Base-by-base conservation (phyloP, 2,888 invertebrate genomes). In the Pseudeuparius sepicola region DNA sequence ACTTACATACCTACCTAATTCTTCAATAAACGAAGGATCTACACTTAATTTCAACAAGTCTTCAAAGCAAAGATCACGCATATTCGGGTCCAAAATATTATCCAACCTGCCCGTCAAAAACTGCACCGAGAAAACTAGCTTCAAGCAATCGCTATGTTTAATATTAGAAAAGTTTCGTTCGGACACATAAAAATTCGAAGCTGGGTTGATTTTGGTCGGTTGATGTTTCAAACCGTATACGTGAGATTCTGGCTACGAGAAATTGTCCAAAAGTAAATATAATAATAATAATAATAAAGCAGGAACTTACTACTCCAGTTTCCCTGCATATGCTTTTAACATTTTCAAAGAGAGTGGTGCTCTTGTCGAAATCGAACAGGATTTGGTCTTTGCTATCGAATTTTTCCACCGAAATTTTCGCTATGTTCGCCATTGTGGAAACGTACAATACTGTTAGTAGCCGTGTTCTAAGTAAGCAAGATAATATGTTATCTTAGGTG, bases 1-100 rank as follows among this genome's bases (percentile, higher is more conserved):
- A 20, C 20, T 7, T 7, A 20, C 20, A 29, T n/a, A 44, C 37
- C 43, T 43, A 58, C 58, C 55, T 34, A 60, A 40, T 36, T 51
- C 49, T 38, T 54, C 54, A n/a, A 60, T 52, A 42, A 59, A 59
- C 27, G 49, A 53, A 0, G 49, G 48, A 44, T 59, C 60, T 7
- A 46, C 42, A 10, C 55, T 51, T 12, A 56, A 39, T 33, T 52
- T 48, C 7, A 41, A 39, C 6, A 60, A 40, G 14, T 53, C 50
- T 4, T 53, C 45, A 35, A 55, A 57, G 9, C 46, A 41, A 15
- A 46, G 42, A 9, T 17, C 34, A 24, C 44, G 37, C 39, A 41
- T 9, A 7, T 35, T 34, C 1, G 33, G 26, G 4, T 46, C 42
- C 14, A 36, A 34, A 4, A 53, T 41, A 31, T 52, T 44, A 9